phyloP scores from a whole-genome alignment of 2,888 invertebrate species.

The Drosophila kanekoi region DNA sequence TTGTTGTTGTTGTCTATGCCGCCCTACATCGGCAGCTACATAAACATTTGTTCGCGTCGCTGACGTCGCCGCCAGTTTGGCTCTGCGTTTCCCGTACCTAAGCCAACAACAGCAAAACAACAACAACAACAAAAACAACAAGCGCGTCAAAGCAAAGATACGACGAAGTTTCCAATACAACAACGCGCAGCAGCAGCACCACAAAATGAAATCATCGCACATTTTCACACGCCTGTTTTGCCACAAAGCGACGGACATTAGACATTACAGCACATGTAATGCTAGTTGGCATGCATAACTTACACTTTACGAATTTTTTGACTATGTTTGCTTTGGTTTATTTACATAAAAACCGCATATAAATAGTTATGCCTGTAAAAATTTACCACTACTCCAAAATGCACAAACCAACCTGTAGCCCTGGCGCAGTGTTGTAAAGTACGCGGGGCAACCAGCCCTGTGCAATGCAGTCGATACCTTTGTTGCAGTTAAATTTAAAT shows the following conservation, averaged over 20 bases:
- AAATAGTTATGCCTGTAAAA: constrained; percentile 69
- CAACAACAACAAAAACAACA: constrained; percentile 43
- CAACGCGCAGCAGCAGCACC: constrained; percentile 68
- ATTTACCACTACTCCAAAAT: constrained; percentile 74
- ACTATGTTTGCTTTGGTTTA: constrained; percentile 69
- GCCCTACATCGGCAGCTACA: constrained; percentile 56
- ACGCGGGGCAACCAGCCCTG: constrained; percentile 31
- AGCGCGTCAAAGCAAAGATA: constrained; percentile 58
- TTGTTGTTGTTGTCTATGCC: constrained; percentile 34
- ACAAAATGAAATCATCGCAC: constrained; percentile 83
- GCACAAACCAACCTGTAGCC: constrained; percentile 68
- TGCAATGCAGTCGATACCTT: constrained; percentile 19
- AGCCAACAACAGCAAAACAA: constrained; percentile 53
- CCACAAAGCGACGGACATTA: background rate
- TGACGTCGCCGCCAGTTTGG: constrained; percentile 62
- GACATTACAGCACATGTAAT: constrained; percentile 3
- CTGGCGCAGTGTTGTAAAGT: constrained; percentile 58
- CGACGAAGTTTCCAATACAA: constrained; percentile 79
- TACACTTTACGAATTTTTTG: constrained; percentile 67
- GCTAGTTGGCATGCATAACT: constrained; percentile 41
- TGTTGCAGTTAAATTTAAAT: constrained; percentile 59
- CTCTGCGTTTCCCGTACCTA: constrained; percentile 59
- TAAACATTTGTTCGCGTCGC: constrained; percentile 64
- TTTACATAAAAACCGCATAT: constrained; percentile 72
- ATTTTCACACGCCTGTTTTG: constrained; percentile 48